phyloP scores from a whole-genome alignment of 2,888 invertebrate species.

The Argynnis bischoffii region DNA sequence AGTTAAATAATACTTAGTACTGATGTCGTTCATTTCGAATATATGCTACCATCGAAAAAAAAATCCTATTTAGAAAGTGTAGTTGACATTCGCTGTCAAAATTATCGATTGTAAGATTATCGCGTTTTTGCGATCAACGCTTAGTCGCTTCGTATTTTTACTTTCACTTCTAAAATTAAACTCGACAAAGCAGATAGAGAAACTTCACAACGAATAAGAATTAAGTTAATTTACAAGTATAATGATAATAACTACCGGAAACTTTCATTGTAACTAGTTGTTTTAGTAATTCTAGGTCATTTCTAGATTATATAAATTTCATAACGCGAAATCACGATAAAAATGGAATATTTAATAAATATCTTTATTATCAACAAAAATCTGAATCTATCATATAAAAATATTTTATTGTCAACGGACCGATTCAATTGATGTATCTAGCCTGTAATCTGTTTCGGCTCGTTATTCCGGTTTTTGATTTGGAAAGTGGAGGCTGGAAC shows the following conservation, averaged over 20 bases:
- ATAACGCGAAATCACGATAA: neutral
- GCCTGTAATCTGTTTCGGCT: constrained; percentile 42
- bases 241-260: neutral
- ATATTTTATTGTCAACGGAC: neutral
- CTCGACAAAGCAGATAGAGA: constrained; percentile 28
- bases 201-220: neutral
- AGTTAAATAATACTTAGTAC: no score
- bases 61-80: constrained; percentile 34
- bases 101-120: constrained; percentile 35
- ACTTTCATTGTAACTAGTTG: neutral
- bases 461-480: constrained; percentile 61
- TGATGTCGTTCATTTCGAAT: neutral
- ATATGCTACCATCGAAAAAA: neutral
- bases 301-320: neutral
- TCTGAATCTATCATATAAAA: neutral
- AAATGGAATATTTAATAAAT: neutral
- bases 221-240: neutral
- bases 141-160: constrained; percentile 36
- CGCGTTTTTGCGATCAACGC: constrained; percentile 32
- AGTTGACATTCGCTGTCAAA: constrained; percentile 35
- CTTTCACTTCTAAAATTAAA: constrained; percentile 53
- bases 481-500: constrained; percentile 60
- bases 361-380: neutral
- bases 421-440: constrained; percentile 3
- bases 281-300: neutral